Evolutionary conservation across 2,888 invertebrate species (phyloP).

Genomic region (Hirudinaria manillensis): DNA sequence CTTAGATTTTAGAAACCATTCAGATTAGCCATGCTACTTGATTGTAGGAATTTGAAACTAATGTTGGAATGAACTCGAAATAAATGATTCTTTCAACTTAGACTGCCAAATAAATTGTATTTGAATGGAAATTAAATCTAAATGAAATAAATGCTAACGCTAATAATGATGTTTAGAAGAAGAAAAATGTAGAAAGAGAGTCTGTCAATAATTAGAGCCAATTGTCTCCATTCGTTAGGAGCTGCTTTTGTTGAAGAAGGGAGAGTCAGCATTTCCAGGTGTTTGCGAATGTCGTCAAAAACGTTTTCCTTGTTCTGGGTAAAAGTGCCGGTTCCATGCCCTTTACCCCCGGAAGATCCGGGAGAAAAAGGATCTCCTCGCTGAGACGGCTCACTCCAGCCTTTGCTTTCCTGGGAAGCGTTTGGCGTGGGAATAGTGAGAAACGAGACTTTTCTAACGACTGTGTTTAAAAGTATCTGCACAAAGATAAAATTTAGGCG

Average conservation of each 20-base stretch:
- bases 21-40: too few relatives aligned
- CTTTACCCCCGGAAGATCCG: not conserved
- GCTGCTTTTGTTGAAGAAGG: not conserved
- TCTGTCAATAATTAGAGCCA: constrained; percentile 11
- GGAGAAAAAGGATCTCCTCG: not conserved
- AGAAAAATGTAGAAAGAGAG: constrained; percentile 19
- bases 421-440: not conserved
- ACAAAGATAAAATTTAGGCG: too few relatives aligned
- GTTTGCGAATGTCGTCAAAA: constrained; percentile 9
- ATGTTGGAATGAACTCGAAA: too few relatives aligned
- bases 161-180: constrained; percentile 9
- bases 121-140: too few relatives aligned
- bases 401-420: not conserved
- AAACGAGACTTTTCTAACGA: too few relatives aligned
- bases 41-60: too few relatives aligned
- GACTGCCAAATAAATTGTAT: too few relatives aligned
- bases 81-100: too few relatives aligned
- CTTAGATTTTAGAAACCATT: too few relatives aligned
- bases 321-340: not conserved
- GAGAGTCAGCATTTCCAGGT: constrained; percentile 4
- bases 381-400: not conserved
- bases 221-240: constrained; percentile 12
- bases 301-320: not conserved
- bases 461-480: too few relatives aligned
- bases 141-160: too few relatives aligned